phyloP scores from a whole-genome alignment of 2,888 invertebrate species.

The Drosophila colorata region DNA sequence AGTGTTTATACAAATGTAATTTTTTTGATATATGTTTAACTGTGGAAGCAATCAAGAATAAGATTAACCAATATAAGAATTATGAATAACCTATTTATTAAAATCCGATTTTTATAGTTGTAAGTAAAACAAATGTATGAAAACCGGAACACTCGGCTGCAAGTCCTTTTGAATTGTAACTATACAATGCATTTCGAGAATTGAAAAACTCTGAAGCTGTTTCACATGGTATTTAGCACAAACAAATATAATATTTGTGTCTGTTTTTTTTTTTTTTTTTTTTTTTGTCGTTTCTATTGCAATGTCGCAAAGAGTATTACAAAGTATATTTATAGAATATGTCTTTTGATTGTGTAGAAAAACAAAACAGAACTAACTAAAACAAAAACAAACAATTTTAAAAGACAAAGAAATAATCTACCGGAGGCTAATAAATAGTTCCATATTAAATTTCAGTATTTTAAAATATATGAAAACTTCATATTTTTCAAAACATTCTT shows the following conservation, averaged over 20 bases:
- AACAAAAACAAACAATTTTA: background rate
- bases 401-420: background rate
- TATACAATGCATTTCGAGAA: conserved; percentile 5
- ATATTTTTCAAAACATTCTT: background rate
- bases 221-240: background rate
- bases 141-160: background rate
- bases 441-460: background rate
- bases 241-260: background rate
- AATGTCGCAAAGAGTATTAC: background rate
- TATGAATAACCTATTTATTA: background rate
- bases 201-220: conserved; percentile 3
- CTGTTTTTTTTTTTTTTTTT: too few species aligned
- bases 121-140: conserved; percentile 1
- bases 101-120: conserved; percentile 4
- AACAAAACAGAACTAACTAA: background rate
- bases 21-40: conserved; percentile 20
- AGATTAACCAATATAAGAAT: conserved; percentile 2
- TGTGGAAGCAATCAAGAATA: conserved; percentile 32
- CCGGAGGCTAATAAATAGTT: background rate
- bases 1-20: conserved; percentile 32
- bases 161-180: background rate
- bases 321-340: background rate
- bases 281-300: too few species aligned
- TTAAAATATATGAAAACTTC: background rate
- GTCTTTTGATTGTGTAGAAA: background rate